These are phyloP conservation scores for Neomorphus geoffroyi DNA, from an alignment of 2,797 vertebrate species.

Conservation along the genomic window DNA sequence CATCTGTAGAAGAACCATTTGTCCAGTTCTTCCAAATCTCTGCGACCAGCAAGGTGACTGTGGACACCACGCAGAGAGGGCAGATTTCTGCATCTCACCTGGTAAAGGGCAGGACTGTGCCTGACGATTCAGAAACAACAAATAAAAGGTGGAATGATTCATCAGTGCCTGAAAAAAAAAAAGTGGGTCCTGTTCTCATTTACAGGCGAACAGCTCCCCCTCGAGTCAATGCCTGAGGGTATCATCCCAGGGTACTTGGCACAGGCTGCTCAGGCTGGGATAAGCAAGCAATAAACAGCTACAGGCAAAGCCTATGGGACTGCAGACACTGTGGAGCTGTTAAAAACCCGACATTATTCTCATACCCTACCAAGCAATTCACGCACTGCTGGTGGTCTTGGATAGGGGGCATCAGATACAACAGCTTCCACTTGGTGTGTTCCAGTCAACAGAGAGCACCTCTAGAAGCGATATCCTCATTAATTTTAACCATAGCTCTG, in stretches of 20 bases:
- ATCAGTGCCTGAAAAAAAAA: background rate
- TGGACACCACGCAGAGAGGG: accelerated
- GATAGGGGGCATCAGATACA: background rate
- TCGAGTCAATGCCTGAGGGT: background rate
- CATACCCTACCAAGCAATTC: background rate
- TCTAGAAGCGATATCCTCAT: background rate
- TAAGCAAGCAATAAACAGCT: background rate
- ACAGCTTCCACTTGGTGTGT: background rate
- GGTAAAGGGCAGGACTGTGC: background rate
- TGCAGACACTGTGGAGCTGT: accelerated
- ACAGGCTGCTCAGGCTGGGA: background rate
- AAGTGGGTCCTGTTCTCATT: background rate
- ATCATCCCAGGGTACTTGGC: background rate
- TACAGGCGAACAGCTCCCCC: constrained; percentile 1
- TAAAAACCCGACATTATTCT: background rate
- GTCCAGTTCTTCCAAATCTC: background rate
- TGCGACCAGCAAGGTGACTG: background rate
- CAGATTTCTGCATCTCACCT: background rate
- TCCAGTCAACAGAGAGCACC: background rate
- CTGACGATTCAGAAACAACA: background rate
- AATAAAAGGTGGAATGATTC: background rate
- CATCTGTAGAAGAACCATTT: background rate
- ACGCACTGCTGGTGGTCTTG: background rate
- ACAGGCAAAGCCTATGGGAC: background rate
- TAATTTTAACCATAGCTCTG: background rate